Percentiles rank a stretch among this genome's conserved stretches.
Evolutionary conservation across 1,140 invertebrate species (phyloP).

Genomic region (Bombus soroeensis): DNA sequence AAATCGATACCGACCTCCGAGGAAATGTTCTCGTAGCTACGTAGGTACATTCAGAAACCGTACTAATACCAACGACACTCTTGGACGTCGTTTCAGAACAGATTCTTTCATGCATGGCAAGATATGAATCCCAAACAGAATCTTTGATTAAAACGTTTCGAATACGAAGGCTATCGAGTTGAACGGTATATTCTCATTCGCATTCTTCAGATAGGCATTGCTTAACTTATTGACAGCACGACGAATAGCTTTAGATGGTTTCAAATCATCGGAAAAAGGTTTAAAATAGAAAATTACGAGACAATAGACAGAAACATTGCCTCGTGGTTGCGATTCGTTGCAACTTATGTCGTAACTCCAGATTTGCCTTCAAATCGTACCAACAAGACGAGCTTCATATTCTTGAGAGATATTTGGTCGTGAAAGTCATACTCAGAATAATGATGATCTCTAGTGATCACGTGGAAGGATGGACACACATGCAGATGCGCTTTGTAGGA

Average conservation of each 20-base stretch:
- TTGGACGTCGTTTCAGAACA: not conserved
- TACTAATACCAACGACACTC: not conserved
- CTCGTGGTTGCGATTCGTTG: constrained; percentile 6
- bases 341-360: constrained; percentile 9
- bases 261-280: not conserved
- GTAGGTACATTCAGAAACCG: not conserved
- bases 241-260: not conserved
- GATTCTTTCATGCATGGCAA: not conserved
- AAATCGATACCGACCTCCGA: constrained; percentile 14
- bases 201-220: not conserved
- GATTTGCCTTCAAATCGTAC: not conserved
- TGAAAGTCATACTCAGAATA: not conserved
- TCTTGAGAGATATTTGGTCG: too few species aligned
- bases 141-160: not conserved
- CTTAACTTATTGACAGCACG: not conserved
- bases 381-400: not conserved
- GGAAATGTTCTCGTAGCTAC: not conserved
- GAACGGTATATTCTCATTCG: not conserved
- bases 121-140: not conserved
- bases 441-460: not conserved
- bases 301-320: not conserved
- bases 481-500: not conserved
- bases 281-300: too few species aligned
- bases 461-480: not conserved
- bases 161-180: not conserved